A percentile compares a stretch with the other conserved stretches of the same genome.
Evolutionary conservation across 1,140 invertebrate genomes (phyloP).

Genomic region (Rhagoletis zephyria): DNA sequence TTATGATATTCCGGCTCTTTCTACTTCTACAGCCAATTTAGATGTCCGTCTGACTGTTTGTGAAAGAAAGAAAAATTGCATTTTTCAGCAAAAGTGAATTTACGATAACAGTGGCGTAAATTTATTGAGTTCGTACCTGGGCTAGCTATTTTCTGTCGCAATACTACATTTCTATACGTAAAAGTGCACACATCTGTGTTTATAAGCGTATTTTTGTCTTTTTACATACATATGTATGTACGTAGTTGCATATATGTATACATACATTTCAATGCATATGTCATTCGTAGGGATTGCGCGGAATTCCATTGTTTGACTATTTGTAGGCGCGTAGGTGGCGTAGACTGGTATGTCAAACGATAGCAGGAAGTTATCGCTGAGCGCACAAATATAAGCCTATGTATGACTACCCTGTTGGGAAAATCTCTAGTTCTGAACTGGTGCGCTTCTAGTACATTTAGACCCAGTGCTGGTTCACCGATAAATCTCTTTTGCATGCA

Average conservation of each 20-base stretch:
- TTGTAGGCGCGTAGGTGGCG: background rate
- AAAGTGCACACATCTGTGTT: background rate
- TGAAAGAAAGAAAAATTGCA: conserved; percentile 44
- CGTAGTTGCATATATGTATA: background rate
- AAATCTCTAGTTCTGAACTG: no score
- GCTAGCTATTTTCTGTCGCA: background rate
- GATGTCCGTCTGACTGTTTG: background rate
- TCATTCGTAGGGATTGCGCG: background rate
- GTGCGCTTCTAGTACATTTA: no score
- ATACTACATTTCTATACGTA: background rate
- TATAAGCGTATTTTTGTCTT: background rate
- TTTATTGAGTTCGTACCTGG: conserved; percentile 34
- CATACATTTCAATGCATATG: background rate
- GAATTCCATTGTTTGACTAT: background rate
- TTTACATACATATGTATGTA: background rate
- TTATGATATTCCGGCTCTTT: conserved; percentile 18
- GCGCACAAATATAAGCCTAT: background rate
- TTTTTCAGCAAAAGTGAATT: conserved; percentile 52
- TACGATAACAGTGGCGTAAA: conserved; percentile 51
- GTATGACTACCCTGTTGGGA: no score
- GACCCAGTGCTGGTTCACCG: no score
- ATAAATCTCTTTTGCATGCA: no score
- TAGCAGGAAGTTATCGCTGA: conserved; percentile 3
- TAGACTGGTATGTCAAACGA: background rate
- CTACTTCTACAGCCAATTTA: conserved; percentile 12